phyloP scores from a whole-genome alignment of 2,888 invertebrate species.

The Lissonota sp. region DNA sequence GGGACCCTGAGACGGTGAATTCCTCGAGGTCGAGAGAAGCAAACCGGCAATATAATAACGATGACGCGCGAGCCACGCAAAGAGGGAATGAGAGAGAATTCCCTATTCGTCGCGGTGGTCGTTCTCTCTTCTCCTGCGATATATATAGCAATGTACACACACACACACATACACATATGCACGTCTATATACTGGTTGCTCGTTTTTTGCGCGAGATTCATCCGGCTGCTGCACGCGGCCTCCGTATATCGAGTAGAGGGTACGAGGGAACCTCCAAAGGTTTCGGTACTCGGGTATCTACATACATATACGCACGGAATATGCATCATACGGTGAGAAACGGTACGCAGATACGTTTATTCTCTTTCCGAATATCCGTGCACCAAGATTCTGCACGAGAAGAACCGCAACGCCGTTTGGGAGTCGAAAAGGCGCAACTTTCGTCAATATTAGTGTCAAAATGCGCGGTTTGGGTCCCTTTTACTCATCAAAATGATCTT shows the following conservation, averaged over 20 bases:
- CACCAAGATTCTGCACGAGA: no score
- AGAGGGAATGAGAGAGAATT: constrained; percentile 2
- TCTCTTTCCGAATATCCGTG: neutral
- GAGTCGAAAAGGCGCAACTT: no score
- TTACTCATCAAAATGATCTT: neutral
- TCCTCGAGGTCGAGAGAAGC: constrained; percentile 41
- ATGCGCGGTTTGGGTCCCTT: neutral
- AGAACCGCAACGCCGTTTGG: no score
- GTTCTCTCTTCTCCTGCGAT: constrained; percentile 26
- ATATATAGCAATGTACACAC: constrained; percentile 7
- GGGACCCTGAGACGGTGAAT: constrained; percentile 40
- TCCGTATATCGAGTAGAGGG: constrained; percentile 14
- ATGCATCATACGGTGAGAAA: neutral
- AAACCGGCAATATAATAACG: constrained; percentile 32
- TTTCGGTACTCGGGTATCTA: constrained; percentile 6
- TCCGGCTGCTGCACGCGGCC: constrained; percentile 14
- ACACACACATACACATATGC: constrained; percentile 1
- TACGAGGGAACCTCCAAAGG: constrained; percentile 6
- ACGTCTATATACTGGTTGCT: constrained; percentile 2
- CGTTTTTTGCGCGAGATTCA: constrained; percentile 18
- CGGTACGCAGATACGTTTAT: neutral
- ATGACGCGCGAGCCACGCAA: constrained; percentile 31
- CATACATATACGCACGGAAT: neutral
- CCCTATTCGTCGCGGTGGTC: constrained; percentile 57
- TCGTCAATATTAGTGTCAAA: no score